phyloP scores from a whole-genome alignment of 2,797 vertebrate species.

The Sebastes taczanowskii region DNA sequence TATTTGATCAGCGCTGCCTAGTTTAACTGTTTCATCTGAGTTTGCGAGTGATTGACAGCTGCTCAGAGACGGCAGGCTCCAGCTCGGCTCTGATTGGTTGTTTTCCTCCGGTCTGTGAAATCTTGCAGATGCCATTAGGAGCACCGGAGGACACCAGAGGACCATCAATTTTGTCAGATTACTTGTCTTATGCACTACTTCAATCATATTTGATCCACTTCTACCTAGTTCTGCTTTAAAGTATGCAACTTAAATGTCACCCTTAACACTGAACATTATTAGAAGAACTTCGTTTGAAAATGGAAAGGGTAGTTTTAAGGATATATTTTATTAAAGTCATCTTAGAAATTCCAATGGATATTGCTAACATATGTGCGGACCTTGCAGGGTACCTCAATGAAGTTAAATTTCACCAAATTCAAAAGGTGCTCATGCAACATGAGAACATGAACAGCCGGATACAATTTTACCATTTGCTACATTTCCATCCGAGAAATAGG shows the following conservation, averaged over 20 bases:
- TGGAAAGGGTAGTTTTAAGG: not conserved
- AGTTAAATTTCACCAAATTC: not conserved
- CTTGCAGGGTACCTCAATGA: not conserved
- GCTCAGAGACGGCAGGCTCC: too few relatives aligned
- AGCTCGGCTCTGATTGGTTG: too few relatives aligned
- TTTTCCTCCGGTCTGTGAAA: too few relatives aligned
- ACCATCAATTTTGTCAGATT: too few relatives aligned
- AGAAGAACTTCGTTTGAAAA: not conserved
- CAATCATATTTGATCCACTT: too few relatives aligned
- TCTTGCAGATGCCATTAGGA: too few relatives aligned
- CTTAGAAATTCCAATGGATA: not conserved
- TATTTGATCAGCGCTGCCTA: too few relatives aligned
- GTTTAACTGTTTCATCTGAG: too few relatives aligned
- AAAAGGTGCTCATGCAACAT: not conserved
- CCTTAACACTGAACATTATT: not conserved
- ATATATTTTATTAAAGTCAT: not conserved
- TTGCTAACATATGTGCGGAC: not conserved
- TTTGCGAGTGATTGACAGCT: too few relatives aligned
- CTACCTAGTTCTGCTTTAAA: not conserved
- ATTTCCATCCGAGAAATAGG: not conserved
- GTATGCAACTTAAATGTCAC: not conserved
- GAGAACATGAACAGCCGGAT: not conserved
- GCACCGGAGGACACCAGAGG: too few relatives aligned
- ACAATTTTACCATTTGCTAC: not conserved
- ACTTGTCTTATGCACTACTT: too few relatives aligned